phyloP scores from a whole-genome alignment of 2,113 vertebrate genomes.

The Symphodus melops region DNA sequence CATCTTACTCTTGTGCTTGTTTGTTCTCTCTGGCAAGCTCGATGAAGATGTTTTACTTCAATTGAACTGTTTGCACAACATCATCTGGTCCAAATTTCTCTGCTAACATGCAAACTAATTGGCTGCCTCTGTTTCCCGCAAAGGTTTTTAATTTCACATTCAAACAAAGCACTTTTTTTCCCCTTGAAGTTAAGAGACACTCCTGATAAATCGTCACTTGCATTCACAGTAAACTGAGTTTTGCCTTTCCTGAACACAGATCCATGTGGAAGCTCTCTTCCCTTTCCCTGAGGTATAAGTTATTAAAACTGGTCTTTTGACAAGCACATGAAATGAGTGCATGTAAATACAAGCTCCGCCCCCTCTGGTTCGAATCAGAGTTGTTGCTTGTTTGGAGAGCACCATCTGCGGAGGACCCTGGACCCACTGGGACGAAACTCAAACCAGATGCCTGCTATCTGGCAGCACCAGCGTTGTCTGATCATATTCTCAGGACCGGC shows the following conservation, averaged over 20 bases:
- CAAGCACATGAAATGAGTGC: conserved; percentile 57
- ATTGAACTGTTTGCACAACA: conserved; percentile 42
- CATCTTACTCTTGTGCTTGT: conserved; percentile 48
- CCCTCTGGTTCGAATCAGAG: conserved; percentile 78
- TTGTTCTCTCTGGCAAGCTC: conserved; percentile 41
- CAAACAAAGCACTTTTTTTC: neutral
- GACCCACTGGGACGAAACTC: conserved; percentile 67
- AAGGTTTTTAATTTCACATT: conserved; percentile 19
- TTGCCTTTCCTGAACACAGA: conserved; percentile 22
- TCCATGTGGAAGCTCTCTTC: conserved; percentile 10
- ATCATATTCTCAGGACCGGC: conserved; percentile 38
- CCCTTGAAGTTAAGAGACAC: conserved; percentile 4
- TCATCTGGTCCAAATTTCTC: conserved; percentile 50
- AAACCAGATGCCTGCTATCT: conserved; percentile 78
- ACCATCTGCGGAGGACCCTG: conserved; percentile 68
- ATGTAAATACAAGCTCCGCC: conserved; percentile 41
- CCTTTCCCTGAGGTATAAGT: conserved; percentile 33
- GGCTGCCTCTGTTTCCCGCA: conserved; percentile 17
- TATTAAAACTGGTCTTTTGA: conserved; percentile 71
- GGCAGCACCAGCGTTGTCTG: conserved; percentile 59
- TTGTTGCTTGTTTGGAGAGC: conserved; percentile 74
- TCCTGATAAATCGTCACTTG: conserved; percentile 18
- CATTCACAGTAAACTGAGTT: conserved; percentile 42
- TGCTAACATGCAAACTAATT: conserved; percentile 46
- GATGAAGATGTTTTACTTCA: conserved; percentile 47